Evolutionary conservation across 2,888 invertebrate genomes (phyloP).

Genomic region (Ormyrus pomaceus): DNA sequence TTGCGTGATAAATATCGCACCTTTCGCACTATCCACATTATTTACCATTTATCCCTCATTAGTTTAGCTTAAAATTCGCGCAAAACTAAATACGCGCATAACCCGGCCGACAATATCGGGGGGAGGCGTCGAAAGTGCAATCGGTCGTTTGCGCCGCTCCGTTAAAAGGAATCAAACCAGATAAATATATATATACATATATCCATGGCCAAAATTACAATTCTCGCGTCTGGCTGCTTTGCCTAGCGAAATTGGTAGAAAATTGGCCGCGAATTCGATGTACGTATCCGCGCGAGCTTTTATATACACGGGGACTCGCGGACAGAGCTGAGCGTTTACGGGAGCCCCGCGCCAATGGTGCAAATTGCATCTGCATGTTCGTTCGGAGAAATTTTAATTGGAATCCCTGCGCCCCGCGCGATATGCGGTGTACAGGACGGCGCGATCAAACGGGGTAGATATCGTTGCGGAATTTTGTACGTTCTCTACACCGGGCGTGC

Average conservation of each 20-base stretch:
- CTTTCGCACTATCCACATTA: too few species aligned
- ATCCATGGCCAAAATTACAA: constrained; percentile 19
- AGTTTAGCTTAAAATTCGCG: too few species aligned
- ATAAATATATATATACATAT: not conserved
- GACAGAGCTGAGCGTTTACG: constrained; percentile 21
- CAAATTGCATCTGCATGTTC: constrained; percentile 42
- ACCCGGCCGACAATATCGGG: not conserved
- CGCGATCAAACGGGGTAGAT: too few species aligned
- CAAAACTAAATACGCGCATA: too few species aligned
- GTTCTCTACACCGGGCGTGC: too few species aligned
- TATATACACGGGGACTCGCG: not conserved
- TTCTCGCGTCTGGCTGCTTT: constrained; percentile 25
- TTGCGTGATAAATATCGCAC: too few species aligned
- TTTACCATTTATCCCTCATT: too few species aligned
- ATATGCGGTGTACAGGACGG: too few species aligned
- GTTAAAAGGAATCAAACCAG: constrained; percentile 31
- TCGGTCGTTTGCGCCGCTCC: not conserved
- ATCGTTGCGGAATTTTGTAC: too few species aligned
- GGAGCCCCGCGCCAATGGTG: not conserved
- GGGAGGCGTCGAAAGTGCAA: not conserved
- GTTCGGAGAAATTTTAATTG: constrained; percentile 51
- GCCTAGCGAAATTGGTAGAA: constrained; percentile 44
- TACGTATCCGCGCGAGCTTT: constrained; percentile 2
- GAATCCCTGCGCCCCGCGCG: constrained; percentile 1
- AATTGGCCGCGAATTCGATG: constrained; percentile 45